phyloP scores from a whole-genome alignment of 2,113 vertebrate genomes.

The Pseudois nayaur region DNA sequence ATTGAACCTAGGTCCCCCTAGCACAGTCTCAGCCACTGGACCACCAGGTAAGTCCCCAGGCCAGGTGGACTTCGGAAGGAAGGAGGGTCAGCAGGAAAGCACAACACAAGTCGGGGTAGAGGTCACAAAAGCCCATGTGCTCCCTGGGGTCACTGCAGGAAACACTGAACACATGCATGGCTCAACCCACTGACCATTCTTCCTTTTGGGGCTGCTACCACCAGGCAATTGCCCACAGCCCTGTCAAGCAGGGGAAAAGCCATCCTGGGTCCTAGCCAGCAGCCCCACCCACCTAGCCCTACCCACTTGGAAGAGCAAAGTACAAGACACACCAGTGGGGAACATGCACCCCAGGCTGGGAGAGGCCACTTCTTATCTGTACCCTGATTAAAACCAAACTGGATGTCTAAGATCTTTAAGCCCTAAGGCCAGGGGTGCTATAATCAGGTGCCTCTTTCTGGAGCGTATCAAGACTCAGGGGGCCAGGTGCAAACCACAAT shows the following conservation, averaged over 20 bases:
- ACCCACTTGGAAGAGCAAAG: neutral
- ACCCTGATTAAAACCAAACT: neutral
- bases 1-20: neutral
- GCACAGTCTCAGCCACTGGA: neutral
- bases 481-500: neutral
- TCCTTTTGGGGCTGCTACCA: neutral
- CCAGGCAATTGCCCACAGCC: neutral
- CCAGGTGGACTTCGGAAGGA: neutral
- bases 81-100: neutral
- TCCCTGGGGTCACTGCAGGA: neutral
- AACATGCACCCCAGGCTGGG: neutral
- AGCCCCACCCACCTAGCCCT: neutral
- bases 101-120: rapidly evolving
- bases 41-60: neutral
- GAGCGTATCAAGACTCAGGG: neutral
- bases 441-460: neutral
- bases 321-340: neutral
- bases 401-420: neutral
- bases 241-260: neutral
- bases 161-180: rapidly evolving
- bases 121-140: neutral
- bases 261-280: neutral
- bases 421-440: neutral
- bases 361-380: neutral
- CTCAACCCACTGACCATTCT: neutral